Evolutionary conservation across 2,113 vertebrate genomes (phyloP), one percentile per base, ranked within the genome.

Genomic region (Thalassarche chlororhynchos): DNA sequence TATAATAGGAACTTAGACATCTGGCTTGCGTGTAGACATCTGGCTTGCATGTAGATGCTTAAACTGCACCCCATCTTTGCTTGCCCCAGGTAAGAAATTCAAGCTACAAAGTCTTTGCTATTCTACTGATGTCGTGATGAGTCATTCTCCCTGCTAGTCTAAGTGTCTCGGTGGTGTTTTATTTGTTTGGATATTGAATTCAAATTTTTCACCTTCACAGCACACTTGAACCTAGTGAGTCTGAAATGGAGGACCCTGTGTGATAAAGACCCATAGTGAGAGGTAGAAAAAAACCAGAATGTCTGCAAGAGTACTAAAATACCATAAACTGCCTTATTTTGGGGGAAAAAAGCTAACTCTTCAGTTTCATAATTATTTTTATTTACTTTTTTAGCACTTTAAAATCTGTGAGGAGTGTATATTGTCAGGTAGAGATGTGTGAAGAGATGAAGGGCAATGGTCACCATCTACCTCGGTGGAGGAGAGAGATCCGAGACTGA

Each of bases 381-480:
- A 28, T 34, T 44, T 52, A 28, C 5, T 5, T 6, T 57, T 38
- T 40, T 21, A 62, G 24, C 23, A 8, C 20, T 44, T 79, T 8
- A 51, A 40, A 65, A 28, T 17, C 18, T 4, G 20, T 8, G 44
- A 58, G 60, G 18, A 4, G 16, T 5, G 14, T 70, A 1, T 65
- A 9, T 38, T 12, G 29, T 52, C 44, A 15, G 34, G 16, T 6
- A 4, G 36, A 28, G 32, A 5, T 21, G 44, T 14, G 28, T 2
- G 3, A 17, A 29, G n/a, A 26, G 42, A 10, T 28, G 49, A 32
- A 19, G n/a, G 25, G 14, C 14, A 8, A 1, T 4, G 36, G 32
- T 42, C 10, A 1, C 16, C 0, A 2, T 10, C 74, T 11, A 0
- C 21, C 18, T 26, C 11, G n/a, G 14, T n/a, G 31, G 17, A 44